Conservation (phyloP, 2,113 vertebrate genomes). For the Limanda limanda region DNA sequence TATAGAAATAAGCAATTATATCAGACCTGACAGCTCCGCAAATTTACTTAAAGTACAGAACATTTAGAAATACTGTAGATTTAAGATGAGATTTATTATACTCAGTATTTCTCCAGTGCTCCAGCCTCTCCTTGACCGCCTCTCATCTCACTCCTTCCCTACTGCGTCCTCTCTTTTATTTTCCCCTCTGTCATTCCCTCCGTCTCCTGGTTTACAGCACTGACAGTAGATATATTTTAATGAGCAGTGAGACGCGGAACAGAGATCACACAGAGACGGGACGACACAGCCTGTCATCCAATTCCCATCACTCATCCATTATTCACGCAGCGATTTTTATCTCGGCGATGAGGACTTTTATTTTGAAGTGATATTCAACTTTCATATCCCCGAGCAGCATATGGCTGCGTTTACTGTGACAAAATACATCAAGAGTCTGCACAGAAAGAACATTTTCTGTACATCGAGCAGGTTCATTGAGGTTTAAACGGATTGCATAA, state of each 20-base stretch:
- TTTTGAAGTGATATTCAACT: constrained; percentile 74
- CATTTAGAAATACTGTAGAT: constrained; percentile 15
- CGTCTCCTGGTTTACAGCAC: constrained; percentile 45
- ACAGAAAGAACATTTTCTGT: constrained; percentile 11
- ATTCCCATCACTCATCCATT: constrained; percentile 79
- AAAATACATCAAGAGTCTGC: constrained; percentile 43
- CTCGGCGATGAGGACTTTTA: constrained; percentile 67
- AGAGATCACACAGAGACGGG: constrained; percentile 75
- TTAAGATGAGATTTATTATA: not conserved
- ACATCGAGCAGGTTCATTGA: not conserved
- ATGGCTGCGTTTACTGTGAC: constrained; percentile 59
- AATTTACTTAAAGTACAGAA: not conserved
- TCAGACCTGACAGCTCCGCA: not conserved
- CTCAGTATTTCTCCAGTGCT: constrained; percentile 1
- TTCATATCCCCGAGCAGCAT: constrained; percentile 51
- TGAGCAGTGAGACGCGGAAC: constrained; percentile 74
- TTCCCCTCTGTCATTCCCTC: constrained; percentile 43
- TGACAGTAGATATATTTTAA: constrained; percentile 75
- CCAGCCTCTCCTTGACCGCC: constrained; percentile 14
- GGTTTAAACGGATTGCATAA: not conserved
- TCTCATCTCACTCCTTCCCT: not conserved
- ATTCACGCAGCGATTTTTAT: constrained; percentile 67
- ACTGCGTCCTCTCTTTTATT: constrained; percentile 13
- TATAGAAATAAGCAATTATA: constrained; percentile 5
- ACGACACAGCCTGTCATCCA: constrained; percentile 70